Evolutionary conservation across 2,888 invertebrate genomes (phyloP).

Genomic region (Caenorhabditis macrosperma): DNA sequence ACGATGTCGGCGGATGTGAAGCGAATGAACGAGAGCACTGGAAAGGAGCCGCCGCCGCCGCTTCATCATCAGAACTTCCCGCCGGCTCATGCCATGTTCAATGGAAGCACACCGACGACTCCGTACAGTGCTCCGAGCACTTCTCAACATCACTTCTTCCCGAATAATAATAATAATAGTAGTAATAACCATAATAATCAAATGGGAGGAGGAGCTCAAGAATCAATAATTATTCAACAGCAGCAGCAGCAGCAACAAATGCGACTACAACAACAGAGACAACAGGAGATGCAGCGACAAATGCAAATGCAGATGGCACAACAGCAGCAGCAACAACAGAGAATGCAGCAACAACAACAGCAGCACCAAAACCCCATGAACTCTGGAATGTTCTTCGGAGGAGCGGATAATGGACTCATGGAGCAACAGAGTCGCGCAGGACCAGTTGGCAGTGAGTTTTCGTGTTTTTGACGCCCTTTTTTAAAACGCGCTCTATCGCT

Average conservation of each 20-base stretch:
- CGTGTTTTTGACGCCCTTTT: too few species aligned
- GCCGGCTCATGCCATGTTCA: background rate
- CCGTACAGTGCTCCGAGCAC: background rate
- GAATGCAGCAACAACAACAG: background rate
- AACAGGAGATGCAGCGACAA: background rate
- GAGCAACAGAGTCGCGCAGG: too few species aligned
- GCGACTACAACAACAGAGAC: constrained; percentile 7
- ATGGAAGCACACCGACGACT: background rate
- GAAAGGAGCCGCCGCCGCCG: background rate
- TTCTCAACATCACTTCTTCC: background rate
- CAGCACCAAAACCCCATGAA: too few species aligned
- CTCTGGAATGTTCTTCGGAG: background rate
- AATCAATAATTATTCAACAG: background rate
- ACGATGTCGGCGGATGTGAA: constrained; percentile 34
- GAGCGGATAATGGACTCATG: background rate
- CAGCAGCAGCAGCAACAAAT: constrained; percentile 1
- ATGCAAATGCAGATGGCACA: background rate
- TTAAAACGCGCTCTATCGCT: too few species aligned
- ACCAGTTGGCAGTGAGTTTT: too few species aligned
- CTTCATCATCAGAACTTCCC: background rate
- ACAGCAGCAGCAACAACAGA: background rate
- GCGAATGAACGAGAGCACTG: background rate
- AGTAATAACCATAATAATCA: too few species aligned
- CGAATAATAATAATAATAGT: background rate
- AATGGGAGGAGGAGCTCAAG: too few species aligned